Conservation (phyloP, 2,888 invertebrate species). For the Eumerus sabulonum region DNA sequence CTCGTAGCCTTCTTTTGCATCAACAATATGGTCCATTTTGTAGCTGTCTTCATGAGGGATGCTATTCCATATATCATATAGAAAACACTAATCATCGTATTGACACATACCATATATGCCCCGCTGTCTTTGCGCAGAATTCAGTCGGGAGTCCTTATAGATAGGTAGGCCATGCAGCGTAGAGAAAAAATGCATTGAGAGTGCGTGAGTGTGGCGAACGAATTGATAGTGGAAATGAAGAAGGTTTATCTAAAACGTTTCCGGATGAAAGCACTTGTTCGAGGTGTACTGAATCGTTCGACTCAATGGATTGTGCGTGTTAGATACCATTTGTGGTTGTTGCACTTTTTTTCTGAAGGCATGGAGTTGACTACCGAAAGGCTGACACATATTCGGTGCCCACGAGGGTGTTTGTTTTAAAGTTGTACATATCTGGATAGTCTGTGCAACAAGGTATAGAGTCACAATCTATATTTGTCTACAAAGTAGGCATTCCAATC, state of each 20-base stretch:
- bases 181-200: background rate
- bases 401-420: no score
- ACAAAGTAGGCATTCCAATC: no score
- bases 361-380: no score
- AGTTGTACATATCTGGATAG: no score
- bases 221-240: conserved; percentile 26
- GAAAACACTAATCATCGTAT: conserved; percentile 51
- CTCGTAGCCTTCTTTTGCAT: conserved; percentile 54
- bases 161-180: conserved; percentile 13
- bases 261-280: conserved; percentile 74
- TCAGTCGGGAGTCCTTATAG: conserved; percentile 2
- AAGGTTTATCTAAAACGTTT: conserved; percentile 77
- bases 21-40: conserved; percentile 70
- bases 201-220: conserved; percentile 27
- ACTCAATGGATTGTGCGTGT: conserved; percentile 22
- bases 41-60: conserved; percentile 32
- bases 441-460: no score
- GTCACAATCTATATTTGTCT: no score
- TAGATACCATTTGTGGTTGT: no score
- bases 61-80: conserved; percentile 22
- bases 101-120: conserved; percentile 45
- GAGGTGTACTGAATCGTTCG: conserved; percentile 35
- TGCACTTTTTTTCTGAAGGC: no score
- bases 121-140: no score
- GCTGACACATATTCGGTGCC: no score